A percentile compares a stretch with the other conserved stretches of the same genome.
Evolutionary conservation across 2,113 vertebrate species (phyloP).

Genomic region (Tinamus guttatus): DNA sequence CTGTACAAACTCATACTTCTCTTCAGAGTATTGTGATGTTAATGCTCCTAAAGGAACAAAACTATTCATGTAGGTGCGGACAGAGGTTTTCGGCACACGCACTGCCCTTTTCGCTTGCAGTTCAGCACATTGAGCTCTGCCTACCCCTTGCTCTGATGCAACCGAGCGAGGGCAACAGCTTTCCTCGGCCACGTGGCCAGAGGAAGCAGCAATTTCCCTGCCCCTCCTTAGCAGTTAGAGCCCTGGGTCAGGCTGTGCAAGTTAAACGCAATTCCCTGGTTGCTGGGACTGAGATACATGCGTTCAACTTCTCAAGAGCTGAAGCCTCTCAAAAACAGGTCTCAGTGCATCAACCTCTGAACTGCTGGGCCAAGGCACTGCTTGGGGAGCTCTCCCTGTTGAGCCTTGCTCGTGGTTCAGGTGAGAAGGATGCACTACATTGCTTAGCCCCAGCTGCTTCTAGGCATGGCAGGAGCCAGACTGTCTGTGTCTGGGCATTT

Average conservation of each 20-base stretch:
- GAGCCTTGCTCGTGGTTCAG: neutral
- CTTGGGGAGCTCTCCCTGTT: neutral
- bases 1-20: neutral
- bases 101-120: neutral
- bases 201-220: slow-evolving; percentile 56
- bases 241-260: slow-evolving; percentile 26
- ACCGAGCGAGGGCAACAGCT: neutral
- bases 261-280: neutral
- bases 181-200: neutral
- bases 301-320: neutral
- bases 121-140: neutral
- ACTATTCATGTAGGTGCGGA: neutral
- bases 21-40: neutral
- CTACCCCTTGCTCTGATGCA: neutral
- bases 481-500: neutral
- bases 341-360: neutral
- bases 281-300: neutral
- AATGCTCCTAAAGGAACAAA: neutral
- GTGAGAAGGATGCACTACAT: accelerated
- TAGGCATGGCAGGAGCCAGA: neutral
- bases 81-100: neutral
- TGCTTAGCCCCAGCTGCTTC: neutral
- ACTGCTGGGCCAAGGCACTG: neutral
- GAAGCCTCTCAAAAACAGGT: neutral
- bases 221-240: neutral